Base-by-base conservation (phyloP, 2,888 invertebrate species). In the Cheilosia urbana region DNA sequence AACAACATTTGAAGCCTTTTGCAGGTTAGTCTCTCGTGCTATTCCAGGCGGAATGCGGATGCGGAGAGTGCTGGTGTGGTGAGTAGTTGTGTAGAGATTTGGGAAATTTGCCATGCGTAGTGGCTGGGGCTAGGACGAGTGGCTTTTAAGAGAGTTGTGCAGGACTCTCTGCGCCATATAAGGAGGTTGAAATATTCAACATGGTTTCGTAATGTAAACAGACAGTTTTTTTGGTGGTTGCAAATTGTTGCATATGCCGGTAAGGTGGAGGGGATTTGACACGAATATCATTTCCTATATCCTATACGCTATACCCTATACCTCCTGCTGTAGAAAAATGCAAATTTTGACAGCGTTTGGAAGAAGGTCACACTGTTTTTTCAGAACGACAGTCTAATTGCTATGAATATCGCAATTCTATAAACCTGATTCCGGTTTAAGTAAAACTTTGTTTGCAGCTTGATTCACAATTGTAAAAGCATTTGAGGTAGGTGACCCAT, bases 211-310 rank as follows among this genome's bases (percentile, higher is more conserved):
- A 5, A 27, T 57, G 71, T 71, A 60, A 71, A 71, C 71, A 49
- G 49, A 40, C 9, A 30, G 4, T 13, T 47, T 4, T 4, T 30
- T 13, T 4, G 19, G 40, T 45, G 13, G 11, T 11, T 37, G 9
- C 21, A 53, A 57, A 62, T 77, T 77, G 77, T 77, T 77, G 77
- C 77, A 77, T 47, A 47, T 77, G 53, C 77, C 77, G 68, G 68
- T 15, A 45, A 2, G 34, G 19, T 34, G 45, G 45, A n/a, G 15
- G 42, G 6, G n/a, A 42, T 11, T 37, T 13, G 4, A 9, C 2
- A 9, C 9, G 2, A 42, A 42, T 17, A 17, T n/a, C 7, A 45
- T 45, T 45, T 45, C 7, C 17, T 15, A 2, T 2, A 45, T 42
- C 17, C 45, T 7, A 1, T 45, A 45, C 45, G n/a, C 17, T 15